Evolutionary conservation across 1,140 invertebrate genomes (phyloP), one percentile per base, ranked within the genome.

Genomic region (Hylaeus volcanicus): DNA sequence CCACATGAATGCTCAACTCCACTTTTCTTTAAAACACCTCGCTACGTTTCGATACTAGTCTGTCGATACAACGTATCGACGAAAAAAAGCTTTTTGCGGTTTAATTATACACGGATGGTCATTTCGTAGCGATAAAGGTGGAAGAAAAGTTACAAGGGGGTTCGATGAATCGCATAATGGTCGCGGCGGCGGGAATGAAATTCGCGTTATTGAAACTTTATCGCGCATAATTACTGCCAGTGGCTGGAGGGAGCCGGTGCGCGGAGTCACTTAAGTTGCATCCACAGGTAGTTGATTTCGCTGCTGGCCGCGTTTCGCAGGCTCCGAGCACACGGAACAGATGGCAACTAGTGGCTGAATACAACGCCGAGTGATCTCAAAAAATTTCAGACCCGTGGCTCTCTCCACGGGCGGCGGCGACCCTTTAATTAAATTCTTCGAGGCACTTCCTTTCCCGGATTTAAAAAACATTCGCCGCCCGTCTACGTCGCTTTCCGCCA

Each of bases 271-370:
- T 89, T 88, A 86, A 90, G 88, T 91, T 86, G 88, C 84, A 92
- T 92, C 90, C 90, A 92, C 90, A 92, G 90, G 91, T 92, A 91
- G 90, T 92, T 91, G 91, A 91, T 89, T 92, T 91, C 84, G 83
- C 88, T 84, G 70, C 39, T 73, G 83, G 82, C 83, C 81, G 86
- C 86, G 85, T 84, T 91, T 88, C 87, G 68, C 53, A 63, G 70
- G 60, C 63, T 78, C 79, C 60, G 51, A 45, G 72, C 43, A 37
- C 48, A 43, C 69, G 55, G 79, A 71, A 68, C 73, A 55, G 56
- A 84, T 84, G 72, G 88, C 75, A 70, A 79, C 68, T 58, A 65
- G 66, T 74, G 83, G 58, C 72, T 64, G 78, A 75, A 81, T 81
- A 63, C 61, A 70, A 84, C 53, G 15, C 37, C 45, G n/a, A 68